A percentile compares a stretch with the other conserved stretches of the same genome.
Evolutionary conservation across 2,797 vertebrate species (phyloP).

Genomic region (Alauda arvensis): DNA sequence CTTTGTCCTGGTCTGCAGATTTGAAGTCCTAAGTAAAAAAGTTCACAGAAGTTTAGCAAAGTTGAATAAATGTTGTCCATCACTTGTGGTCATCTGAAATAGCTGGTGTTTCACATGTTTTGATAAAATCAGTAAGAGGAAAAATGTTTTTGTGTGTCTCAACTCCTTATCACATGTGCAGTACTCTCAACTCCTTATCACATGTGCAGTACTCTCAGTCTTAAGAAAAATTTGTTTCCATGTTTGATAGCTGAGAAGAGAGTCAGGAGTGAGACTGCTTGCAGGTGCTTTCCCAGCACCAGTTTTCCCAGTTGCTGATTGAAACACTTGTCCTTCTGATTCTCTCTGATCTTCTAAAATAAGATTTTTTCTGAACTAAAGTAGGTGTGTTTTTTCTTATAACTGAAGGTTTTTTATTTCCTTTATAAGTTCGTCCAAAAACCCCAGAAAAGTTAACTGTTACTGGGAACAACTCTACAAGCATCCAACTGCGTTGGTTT

Average conservation of each 20-base stretch:
- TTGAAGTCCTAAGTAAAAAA: neutral
- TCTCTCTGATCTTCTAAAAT: neutral
- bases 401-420: neutral
- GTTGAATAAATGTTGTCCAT: neutral
- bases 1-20: neutral
- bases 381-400: neutral
- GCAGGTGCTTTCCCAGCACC: neutral
- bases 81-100: neutral
- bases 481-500: conserved; percentile 57
- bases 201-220: neutral
- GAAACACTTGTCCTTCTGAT: neutral
- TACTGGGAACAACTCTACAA: conserved; percentile 53
- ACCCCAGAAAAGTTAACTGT: conserved; percentile 59
- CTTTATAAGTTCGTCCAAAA: conserved; percentile 67
- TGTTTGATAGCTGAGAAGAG: neutral
- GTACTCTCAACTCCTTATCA: neutral
- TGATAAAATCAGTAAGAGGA: neutral
- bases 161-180: neutral
- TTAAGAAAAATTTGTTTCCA: neutral
- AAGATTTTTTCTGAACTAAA: neutral
- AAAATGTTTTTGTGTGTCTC: neutral
- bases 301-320: neutral
- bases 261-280: neutral
- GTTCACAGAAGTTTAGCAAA: neutral
- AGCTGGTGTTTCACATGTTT: neutral